These are phyloP conservation scores for Sisyra nigra DNA, from an alignment of 2,888 invertebrate genomes.

Conservation along the genomic window DNA sequence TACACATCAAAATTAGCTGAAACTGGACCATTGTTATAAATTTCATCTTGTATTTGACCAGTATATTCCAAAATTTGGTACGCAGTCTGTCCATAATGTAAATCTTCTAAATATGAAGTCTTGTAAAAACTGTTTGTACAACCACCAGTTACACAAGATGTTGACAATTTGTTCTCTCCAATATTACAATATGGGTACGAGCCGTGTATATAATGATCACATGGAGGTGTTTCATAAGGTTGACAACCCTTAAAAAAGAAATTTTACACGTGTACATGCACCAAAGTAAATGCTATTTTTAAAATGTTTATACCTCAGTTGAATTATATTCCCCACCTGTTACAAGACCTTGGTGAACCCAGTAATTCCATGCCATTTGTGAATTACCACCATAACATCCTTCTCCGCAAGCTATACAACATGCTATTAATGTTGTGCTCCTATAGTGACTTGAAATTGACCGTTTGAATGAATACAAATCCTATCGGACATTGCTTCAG, in stretches of 20 bases:
- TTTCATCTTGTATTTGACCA: constrained; percentile 62
- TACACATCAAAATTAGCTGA: constrained; percentile 82
- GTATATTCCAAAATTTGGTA: constrained; percentile 43
- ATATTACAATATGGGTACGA: constrained; percentile 52
- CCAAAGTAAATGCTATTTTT: too few relatives aligned
- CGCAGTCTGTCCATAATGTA: constrained; percentile 51
- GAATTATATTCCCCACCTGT: constrained; percentile 72
- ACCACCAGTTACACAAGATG: constrained; percentile 60
- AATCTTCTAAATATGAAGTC: constrained; percentile 55
- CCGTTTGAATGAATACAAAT: constrained; percentile 69
- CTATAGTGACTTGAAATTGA: constrained; percentile 52
- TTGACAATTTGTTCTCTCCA: constrained; percentile 31
- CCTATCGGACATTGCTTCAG: constrained; percentile 82
- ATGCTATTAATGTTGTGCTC: constrained; percentile 70
- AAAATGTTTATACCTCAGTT: constrained; percentile 39
- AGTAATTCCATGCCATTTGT: constrained; percentile 74
- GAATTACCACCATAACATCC: constrained; percentile 79
- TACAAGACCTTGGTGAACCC: constrained; percentile 70
- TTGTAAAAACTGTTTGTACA: constrained; percentile 53
- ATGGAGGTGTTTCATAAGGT: constrained; percentile 72
- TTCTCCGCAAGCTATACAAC: constrained; percentile 61
- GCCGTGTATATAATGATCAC: constrained; percentile 82
- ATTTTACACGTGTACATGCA: background rate
- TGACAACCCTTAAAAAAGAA: constrained; percentile 50
- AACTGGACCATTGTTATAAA: constrained; percentile 73